A percentile compares a stretch with the other conserved stretches of the same genome.
These are phyloP conservation scores for Poliocrania exsul DNA, from an alignment of 2,797 vertebrate species.

Conservation along the genomic window DNA sequence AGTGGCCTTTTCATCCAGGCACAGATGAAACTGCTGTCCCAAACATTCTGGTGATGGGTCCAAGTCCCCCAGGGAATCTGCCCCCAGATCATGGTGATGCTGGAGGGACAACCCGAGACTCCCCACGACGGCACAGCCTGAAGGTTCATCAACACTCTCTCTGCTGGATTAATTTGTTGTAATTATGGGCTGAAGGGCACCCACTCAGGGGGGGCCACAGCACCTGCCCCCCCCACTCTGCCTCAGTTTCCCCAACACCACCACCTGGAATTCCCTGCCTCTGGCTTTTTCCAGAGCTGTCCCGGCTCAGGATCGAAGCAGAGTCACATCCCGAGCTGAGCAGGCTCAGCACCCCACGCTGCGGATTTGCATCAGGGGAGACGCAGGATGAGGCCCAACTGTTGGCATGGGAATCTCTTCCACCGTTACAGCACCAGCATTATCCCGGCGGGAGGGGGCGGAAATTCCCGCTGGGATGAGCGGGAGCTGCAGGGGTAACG, in stretches of 20 bases:
- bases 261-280: not conserved
- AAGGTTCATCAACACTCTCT: not conserved
- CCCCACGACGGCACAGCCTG: not conserved
- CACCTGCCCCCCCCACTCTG: accelerated
- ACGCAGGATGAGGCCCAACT: not conserved
- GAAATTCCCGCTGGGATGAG: not conserved
- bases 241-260: conserved; percentile 8
- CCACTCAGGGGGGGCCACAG: not conserved
- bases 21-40: not conserved
- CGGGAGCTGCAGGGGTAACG: not conserved
- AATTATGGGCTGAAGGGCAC: not conserved
- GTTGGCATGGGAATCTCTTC: not conserved
- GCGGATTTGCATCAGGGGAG: not conserved
- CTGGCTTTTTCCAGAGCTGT: accelerated
- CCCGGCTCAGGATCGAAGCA: accelerated
- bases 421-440: accelerated
- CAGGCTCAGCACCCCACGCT: not conserved
- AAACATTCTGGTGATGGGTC: accelerated
- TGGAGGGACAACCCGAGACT: not conserved
- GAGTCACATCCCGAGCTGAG: not conserved
- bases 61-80: not conserved
- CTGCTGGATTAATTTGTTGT: not conserved
- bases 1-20: not conserved
- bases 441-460: accelerated
- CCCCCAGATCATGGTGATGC: not conserved